Evolutionary conservation across 2,888 invertebrate genomes (phyloP).

Genomic region (Phalera bucephala): DNA sequence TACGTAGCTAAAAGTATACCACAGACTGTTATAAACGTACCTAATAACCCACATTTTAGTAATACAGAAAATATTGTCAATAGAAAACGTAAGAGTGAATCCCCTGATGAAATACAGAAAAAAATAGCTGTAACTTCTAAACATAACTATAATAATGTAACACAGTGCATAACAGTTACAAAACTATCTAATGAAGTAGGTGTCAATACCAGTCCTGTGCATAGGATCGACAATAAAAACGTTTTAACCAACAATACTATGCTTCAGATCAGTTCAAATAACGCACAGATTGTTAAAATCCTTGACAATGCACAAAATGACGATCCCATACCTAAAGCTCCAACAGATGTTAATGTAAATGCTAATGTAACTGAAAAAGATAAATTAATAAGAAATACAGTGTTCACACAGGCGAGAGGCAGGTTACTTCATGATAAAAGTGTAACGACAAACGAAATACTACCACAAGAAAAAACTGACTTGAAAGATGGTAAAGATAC

Average conservation of each 20-base stretch:
- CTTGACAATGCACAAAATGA: conserved; percentile 15
- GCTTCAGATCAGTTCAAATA: conserved; percentile 20
- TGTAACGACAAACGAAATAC: conserved; percentile 22
- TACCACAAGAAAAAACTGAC: conserved; percentile 5
- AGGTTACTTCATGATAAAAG: conserved; percentile 56
- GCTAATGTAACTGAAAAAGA: conserved; percentile 42
- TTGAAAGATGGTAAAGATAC: too few species aligned
- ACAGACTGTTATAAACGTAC: conserved; percentile 12
- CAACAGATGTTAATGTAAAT: conserved; percentile 4
- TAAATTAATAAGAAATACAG: conserved; percentile 68
- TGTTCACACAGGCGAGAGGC: conserved; percentile 68
- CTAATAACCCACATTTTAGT: conserved; percentile 18
- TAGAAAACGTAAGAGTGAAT: conserved; percentile 68
- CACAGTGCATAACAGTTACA: conserved; percentile 31
- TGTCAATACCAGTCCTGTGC: conserved; percentile 43
- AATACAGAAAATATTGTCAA: conserved; percentile 22
- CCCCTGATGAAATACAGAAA: conserved; percentile 58
- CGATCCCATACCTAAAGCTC: conserved; percentile 15
- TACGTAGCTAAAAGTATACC: conserved; percentile 10
- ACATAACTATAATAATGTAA: conserved; percentile 24
- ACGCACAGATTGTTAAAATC: conserved; percentile 8
- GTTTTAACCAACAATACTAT: conserved; percentile 15
- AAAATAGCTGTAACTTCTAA: conserved; percentile 35
- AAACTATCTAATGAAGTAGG: conserved; percentile 38
- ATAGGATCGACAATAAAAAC: conserved; percentile 31